Base-by-base conservation (phyloP, 2,113 vertebrate species). In the Accipiter virgatus region DNA sequence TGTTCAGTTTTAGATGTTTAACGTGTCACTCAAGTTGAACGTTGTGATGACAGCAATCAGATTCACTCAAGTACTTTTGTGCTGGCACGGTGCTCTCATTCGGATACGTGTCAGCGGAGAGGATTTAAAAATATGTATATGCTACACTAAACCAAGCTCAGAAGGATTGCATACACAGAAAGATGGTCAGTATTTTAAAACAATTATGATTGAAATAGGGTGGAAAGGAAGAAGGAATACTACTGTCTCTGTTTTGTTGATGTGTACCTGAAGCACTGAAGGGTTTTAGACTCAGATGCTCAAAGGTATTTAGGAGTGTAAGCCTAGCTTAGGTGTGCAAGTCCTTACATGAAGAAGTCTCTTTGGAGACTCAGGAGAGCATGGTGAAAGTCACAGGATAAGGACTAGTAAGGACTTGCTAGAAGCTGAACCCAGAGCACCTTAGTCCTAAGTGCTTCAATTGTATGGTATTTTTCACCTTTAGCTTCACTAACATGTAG, bases 1-100 rank as follows among this genome's bases (percentile, higher is more conserved):
- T 83, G 73, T 77, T 95, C 45, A 62, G 53, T 82, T 91, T 42
- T 23, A 85, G 84, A 87, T 87, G 86, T 87, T 95, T 87, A 92
- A 91, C 5, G 3, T 95, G 88, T 95, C 95, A 94, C 58, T 95
- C 86, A 74, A 72, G 56, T 80, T 91, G 96, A 95, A 78, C 21
- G 1, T 18, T 88, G 74, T 79, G 91, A 82, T 94, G 94, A 93
- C 91, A 96, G 87, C 26, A 6, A 85, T 97, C 94, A 93, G 81
- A 95, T 94, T 92, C 81, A 86, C 65, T 94, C 0, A 32, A 95
- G 70, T 91, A 75, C 91, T 59, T 93, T 43, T 72, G 82, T 90
- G 79, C 83, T 94, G 94, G 88, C 88, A 67, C 25, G 3, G 36
- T 61, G 94, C 80, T 95, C 88, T 56, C 20, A 0, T 77, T 96